Conservation (phyloP, 2,797 vertebrate species). For the Chloroceryle inda region DNA sequence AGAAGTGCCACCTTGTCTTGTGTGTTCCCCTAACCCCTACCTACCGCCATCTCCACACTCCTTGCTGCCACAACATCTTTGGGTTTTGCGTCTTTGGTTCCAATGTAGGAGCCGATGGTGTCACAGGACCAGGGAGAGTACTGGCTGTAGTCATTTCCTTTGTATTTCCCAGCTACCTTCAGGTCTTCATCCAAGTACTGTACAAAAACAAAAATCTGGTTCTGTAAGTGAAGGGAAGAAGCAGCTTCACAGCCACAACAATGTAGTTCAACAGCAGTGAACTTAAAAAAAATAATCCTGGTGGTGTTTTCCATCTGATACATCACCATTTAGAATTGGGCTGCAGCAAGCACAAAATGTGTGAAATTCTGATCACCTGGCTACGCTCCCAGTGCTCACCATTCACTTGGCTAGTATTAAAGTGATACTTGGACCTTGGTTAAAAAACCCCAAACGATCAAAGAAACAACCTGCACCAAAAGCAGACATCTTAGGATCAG, state of each 20-base stretch:
- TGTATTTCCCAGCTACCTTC: slow-evolving; percentile 90
- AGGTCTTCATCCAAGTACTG: slow-evolving; percentile 95
- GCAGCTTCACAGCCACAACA: background rate
- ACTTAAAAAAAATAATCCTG: background rate
- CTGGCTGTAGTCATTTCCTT: slow-evolving; percentile 94
- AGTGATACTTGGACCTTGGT: background rate
- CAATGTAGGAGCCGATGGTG: slow-evolving; percentile 98
- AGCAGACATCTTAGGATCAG: background rate
- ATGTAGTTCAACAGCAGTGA: background rate
- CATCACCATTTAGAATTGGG: background rate
- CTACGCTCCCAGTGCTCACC: background rate
- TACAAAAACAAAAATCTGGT: slow-evolving; percentile 63
- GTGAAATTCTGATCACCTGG: background rate
- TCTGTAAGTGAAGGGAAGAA: slow-evolving; percentile 62
- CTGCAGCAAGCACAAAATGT: background rate
- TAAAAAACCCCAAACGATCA: background rate
- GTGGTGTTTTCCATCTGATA: background rate
- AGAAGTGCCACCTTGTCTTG: background rate
- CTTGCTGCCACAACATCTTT: slow-evolving; percentile 92
- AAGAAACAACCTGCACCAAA: background rate
- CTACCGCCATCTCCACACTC: slow-evolving; percentile 93
- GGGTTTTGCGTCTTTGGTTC: slow-evolving; percentile 97
- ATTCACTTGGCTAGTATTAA: background rate
- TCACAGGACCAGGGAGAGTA: slow-evolving; percentile 99
- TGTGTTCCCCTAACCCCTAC: slow-evolving; percentile 6